phyloP scores from a whole-genome alignment of 1,140 invertebrate species.

The Diuraphis noxia region DNA sequence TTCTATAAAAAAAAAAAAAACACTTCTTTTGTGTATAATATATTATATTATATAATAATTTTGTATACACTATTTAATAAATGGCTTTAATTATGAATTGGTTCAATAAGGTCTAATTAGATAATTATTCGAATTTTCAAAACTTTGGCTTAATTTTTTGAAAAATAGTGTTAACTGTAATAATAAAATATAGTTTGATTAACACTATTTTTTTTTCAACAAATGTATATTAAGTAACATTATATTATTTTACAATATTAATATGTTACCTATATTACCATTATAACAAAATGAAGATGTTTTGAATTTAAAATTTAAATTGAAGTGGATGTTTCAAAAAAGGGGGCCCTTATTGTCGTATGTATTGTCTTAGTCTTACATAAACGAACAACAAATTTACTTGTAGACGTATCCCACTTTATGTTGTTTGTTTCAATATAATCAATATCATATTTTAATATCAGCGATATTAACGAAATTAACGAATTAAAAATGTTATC shows the following conservation, averaged over 20 bases:
- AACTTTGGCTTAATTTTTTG: background rate
- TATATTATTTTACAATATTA: too few species aligned
- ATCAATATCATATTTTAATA: background rate
- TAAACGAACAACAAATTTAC: background rate
- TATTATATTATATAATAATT: background rate
- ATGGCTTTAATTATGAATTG: background rate
- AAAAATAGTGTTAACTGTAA: background rate
- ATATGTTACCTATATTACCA: background rate
- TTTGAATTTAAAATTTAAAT: background rate
- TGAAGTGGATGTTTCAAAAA: background rate
- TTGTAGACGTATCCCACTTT: background rate
- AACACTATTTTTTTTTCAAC: background rate
- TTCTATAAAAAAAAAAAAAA: too few species aligned
- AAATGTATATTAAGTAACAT: background rate
- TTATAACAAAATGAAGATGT: background rate
- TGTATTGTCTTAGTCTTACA: too few species aligned
- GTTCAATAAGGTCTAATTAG: too few species aligned
- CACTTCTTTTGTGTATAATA: background rate
- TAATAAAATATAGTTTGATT: background rate
- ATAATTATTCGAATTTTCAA: too few species aligned
- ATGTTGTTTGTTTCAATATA: background rate
- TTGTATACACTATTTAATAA: background rate
- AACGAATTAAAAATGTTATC: background rate
- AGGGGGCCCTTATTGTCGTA: too few species aligned
- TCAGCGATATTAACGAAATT: background rate